Evolutionary conservation across 2,797 vertebrate species (phyloP).

Genomic region (Halcyon smyrnensis): DNA sequence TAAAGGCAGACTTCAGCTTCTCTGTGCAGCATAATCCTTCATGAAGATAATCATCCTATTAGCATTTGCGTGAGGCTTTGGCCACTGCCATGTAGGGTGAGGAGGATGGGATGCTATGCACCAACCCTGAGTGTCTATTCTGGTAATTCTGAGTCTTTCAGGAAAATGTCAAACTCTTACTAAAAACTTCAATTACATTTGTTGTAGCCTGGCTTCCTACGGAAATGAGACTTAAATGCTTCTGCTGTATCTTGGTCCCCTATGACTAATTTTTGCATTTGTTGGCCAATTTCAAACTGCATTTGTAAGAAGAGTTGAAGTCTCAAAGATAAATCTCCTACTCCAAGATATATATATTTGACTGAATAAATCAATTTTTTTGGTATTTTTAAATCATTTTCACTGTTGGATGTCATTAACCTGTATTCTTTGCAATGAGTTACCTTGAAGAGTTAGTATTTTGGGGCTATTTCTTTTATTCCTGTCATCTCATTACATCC

Average conservation of each 20-base stretch:
- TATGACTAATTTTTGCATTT: slow-evolving; percentile 20
- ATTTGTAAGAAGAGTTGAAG: background rate
- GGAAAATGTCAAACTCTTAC: background rate
- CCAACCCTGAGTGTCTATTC: background rate
- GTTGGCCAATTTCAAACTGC: background rate
- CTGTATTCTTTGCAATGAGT: background rate
- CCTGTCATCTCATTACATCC: background rate
- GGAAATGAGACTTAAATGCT: background rate
- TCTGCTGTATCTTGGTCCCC: background rate
- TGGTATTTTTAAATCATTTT: background rate
- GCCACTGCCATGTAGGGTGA: fast-evolving
- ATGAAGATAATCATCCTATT: slow-evolving; percentile 17
- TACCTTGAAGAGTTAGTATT: background rate
- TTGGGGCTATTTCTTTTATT: background rate
- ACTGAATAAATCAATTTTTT: background rate
- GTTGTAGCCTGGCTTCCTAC: background rate
- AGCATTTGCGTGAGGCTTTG: slow-evolving; percentile 12
- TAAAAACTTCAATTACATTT: slow-evolving; percentile 29
- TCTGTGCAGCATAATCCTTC: slow-evolving; percentile 11
- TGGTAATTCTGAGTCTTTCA: background rate
- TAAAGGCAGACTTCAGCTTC: slow-evolving; percentile 18
- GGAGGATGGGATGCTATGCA: background rate
- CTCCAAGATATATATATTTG: background rate
- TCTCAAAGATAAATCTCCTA: background rate
- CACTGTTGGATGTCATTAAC: background rate